These are phyloP conservation scores for Drosophila melanica DNA, from an alignment of 1,140 invertebrate species.

Conservation along the genomic window DNA sequence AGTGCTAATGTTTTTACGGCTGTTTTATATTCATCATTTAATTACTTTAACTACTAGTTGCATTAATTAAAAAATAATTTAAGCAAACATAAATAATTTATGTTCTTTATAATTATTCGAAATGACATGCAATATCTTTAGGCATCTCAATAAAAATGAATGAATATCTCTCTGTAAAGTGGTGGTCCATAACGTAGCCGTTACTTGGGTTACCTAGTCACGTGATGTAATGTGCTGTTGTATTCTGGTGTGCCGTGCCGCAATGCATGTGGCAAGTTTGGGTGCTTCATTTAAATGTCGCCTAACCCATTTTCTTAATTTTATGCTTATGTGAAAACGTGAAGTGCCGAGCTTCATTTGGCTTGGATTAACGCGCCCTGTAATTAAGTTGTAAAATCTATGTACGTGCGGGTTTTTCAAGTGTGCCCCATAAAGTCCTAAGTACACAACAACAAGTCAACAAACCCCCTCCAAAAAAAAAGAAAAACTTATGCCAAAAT, in stretches of 20 bases:
- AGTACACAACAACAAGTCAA: slow-evolving; percentile 55
- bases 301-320: slow-evolving; percentile 46
- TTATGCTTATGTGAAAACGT: slow-evolving; percentile 44
- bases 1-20: too few species aligned
- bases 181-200: slow-evolving; percentile 5
- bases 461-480: not conserved
- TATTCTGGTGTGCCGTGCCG: not conserved
- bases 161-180: slow-evolving; percentile 1
- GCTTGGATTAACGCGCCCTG: slow-evolving; percentile 59
- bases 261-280: slow-evolving; percentile 25
- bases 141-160: slow-evolving; percentile 8
- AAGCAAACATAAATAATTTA: not conserved
- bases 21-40: too few species aligned
- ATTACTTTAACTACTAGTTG: not conserved
- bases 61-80: not conserved
- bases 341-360: slow-evolving; percentile 59
- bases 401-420: slow-evolving; percentile 52
- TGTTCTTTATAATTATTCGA: not conserved
- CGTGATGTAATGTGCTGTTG: slow-evolving; percentile 8
- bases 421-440: slow-evolving; percentile 62
- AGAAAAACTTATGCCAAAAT: slow-evolving; percentile 43
- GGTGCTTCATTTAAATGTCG: slow-evolving; percentile 47
- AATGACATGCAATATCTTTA: not conserved
- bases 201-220: slow-evolving; percentile 14
- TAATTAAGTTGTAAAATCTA: slow-evolving; percentile 78